Conservation (phyloP, 2,888 invertebrate species). For the Pecten maximus region DNA sequence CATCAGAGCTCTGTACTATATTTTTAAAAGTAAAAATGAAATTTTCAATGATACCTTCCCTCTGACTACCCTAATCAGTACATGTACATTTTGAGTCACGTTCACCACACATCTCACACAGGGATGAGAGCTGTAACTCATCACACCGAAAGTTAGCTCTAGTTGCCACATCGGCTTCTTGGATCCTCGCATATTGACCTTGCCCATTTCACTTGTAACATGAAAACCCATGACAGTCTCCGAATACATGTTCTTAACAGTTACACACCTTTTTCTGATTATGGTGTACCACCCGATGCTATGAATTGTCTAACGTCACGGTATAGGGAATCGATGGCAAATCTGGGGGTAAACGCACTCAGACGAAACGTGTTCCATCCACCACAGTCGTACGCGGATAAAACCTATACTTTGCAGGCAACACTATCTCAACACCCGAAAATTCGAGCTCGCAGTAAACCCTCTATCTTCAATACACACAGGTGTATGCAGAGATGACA, state of each 20-base stretch:
- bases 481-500: neutral
- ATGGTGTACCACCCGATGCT: conserved; percentile 20
- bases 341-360: neutral
- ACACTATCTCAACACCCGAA: neutral
- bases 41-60: too few species aligned
- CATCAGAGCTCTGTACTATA: too few species aligned
- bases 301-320: neutral
- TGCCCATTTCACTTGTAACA: neutral
- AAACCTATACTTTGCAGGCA: neutral
- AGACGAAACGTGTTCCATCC: conserved; percentile 27
- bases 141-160: neutral
- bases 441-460: neutral
- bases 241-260: neutral
- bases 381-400: neutral
- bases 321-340: neutral
- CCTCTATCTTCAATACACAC: neutral
- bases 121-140: too few species aligned
- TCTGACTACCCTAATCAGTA: too few species aligned
- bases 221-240: neutral
- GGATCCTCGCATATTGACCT: neutral
- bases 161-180: neutral
- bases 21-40: too few species aligned
- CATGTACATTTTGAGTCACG: too few species aligned
- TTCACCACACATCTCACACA: too few species aligned
- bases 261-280: conserved; percentile 3